phyloP scores from a whole-genome alignment of 1,140 invertebrate species.

The Plutomurus gul region DNA sequence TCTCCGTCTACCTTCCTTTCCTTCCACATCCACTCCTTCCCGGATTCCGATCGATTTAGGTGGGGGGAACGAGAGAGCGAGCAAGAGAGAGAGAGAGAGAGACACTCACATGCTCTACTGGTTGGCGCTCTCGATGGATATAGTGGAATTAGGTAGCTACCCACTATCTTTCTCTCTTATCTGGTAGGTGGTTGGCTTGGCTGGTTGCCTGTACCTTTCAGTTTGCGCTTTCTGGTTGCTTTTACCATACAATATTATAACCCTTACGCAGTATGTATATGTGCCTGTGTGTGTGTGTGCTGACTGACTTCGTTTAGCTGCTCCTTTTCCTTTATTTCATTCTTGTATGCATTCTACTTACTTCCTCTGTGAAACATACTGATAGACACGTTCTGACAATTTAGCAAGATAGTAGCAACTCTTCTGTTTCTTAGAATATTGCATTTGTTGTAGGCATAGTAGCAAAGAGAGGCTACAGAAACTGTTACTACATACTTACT shows the following conservation, averaged over 20 bases:
- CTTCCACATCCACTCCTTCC: neutral
- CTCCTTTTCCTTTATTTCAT: too few species aligned
- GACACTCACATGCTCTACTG: slow-evolving; percentile 1
- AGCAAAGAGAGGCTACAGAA: too few species aligned
- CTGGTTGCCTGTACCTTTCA: neutral
- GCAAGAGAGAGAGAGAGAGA: neutral
- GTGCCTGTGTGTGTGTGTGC: too few species aligned
- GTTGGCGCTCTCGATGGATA: neutral
- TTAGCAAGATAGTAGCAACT: too few species aligned
- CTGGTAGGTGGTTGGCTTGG: neutral
- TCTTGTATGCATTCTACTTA: too few species aligned
- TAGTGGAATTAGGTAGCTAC: neutral
- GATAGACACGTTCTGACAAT: too few species aligned
- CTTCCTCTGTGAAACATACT: too few species aligned
- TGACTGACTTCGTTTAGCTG: too few species aligned
- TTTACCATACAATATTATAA: too few species aligned
- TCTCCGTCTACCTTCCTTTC: slow-evolving; percentile 6
- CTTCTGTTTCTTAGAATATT: too few species aligned
- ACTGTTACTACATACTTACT: neutral
- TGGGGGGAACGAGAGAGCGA: slow-evolving; percentile 8
- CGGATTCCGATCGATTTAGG: slow-evolving; percentile 43
- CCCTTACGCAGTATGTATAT: neutral
- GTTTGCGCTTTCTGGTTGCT: neutral
- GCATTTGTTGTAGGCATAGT: too few species aligned
- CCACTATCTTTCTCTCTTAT: neutral